These are phyloP conservation scores for Sipha flava DNA, from an alignment of 1,140 invertebrate genomes.

Conservation along the genomic window DNA sequence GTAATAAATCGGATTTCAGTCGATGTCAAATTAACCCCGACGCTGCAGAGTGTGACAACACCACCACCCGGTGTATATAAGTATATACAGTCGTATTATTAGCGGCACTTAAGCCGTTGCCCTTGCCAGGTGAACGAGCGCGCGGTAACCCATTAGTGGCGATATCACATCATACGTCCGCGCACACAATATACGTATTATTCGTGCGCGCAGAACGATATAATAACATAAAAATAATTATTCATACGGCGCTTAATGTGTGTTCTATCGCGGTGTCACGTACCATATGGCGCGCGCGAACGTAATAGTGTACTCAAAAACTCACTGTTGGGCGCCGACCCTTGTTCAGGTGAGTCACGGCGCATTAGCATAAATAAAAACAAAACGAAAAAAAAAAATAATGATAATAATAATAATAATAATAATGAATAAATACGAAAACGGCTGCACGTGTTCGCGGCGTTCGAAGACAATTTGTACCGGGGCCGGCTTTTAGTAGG, in stretches of 20 bases:
- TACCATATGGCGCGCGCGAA: background rate
- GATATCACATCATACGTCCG: too few species aligned
- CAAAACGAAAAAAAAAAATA: background rate
- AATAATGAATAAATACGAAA: background rate
- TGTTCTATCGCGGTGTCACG: background rate
- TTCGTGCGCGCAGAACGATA: background rate
- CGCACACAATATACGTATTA: background rate
- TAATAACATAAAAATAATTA: background rate
- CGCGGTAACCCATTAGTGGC: background rate
- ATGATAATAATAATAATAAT: background rate
- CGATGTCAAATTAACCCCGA: background rate
- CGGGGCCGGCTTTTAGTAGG: background rate
- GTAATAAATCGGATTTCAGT: slow-evolving; percentile 27
- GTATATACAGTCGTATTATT: background rate
- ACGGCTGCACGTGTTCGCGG: slow-evolving; percentile 6
- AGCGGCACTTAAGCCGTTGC: background rate
- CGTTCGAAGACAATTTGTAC: background rate
- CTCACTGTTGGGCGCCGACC: background rate
- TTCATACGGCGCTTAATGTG: background rate
- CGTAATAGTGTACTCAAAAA: background rate
- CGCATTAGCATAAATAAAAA: slow-evolving; percentile 2
- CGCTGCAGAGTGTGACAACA: background rate
- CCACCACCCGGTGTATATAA: too few species aligned
- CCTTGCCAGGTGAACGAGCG: background rate
- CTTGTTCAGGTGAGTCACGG: slow-evolving; percentile 27